A percentile compares a stretch with the other conserved stretches of the same genome.
Conservation (phyloP, 2,888 invertebrate species). For the Cheilosia urbana region DNA sequence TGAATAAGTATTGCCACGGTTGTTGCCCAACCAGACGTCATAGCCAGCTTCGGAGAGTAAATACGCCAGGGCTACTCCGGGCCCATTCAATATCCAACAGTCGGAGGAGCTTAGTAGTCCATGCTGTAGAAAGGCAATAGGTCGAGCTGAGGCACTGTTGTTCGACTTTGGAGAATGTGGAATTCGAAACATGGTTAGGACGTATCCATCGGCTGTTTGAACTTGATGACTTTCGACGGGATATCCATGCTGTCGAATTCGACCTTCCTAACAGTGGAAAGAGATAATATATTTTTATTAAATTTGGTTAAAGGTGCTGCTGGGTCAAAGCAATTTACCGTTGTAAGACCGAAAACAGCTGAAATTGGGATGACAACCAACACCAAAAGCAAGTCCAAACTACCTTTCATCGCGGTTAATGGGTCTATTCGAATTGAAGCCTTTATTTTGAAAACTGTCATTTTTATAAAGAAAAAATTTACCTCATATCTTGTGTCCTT, state of each 20-base stretch:
- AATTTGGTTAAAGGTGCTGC: neutral
- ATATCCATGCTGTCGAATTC: slow-evolving; percentile 84
- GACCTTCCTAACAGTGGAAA: slow-evolving; percentile 77
- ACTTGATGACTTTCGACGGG: slow-evolving; percentile 88
- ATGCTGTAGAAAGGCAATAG: slow-evolving; percentile 87
- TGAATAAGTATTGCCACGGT: slow-evolving; percentile 88
- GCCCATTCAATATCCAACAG: slow-evolving; percentile 90
- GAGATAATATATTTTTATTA: neutral
- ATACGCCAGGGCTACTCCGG: slow-evolving; percentile 85
- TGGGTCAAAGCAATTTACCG: neutral
- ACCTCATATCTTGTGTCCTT: too few relatives aligned
- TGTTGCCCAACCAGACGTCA: slow-evolving; percentile 93
- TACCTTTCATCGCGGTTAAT: too few relatives aligned
- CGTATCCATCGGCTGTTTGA: slow-evolving; percentile 91
- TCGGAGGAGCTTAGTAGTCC: slow-evolving; percentile 90
- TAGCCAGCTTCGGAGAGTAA: slow-evolving; percentile 88
- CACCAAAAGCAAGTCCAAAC: too few relatives aligned
- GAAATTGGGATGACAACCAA: too few relatives aligned
- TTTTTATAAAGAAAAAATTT: too few relatives aligned
- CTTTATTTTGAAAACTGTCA: too few relatives aligned
- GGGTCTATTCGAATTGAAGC: too few relatives aligned
- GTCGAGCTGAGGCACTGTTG: slow-evolving; percentile 67
- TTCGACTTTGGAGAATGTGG: slow-evolving; percentile 83
- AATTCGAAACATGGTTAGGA: slow-evolving; percentile 92
- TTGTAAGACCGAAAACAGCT: neutral